phyloP scores from a whole-genome alignment of 2,888 invertebrate genomes.

The Melangyna quadrimaculata region DNA sequence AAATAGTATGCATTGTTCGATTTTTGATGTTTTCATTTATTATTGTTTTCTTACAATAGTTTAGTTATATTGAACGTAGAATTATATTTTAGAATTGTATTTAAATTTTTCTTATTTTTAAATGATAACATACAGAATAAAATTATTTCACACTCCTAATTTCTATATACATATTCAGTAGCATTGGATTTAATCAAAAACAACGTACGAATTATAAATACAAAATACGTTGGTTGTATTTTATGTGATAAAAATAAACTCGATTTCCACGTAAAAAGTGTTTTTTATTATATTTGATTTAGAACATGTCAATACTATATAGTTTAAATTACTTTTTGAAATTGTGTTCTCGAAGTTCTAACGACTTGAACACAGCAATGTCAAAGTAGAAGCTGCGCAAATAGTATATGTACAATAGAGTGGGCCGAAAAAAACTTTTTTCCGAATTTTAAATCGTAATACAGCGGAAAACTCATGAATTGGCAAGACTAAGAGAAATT shows the following conservation, averaged over 20 bases:
- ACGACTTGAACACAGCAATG: no score
- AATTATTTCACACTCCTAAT: background rate
- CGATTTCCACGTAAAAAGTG: slow-evolving; percentile 38
- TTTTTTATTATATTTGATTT: background rate
- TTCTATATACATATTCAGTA: slow-evolving; percentile 21
- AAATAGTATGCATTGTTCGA: background rate
- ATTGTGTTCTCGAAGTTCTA: no score
- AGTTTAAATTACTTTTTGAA: no score
- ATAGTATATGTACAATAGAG: no score
- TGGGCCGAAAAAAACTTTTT: no score
- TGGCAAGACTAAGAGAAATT: no score
- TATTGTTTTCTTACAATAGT: background rate
- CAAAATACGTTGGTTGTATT: slow-evolving; percentile 43
- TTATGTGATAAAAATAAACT: slow-evolving; percentile 67
- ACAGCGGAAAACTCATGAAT: no score
- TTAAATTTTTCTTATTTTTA: slow-evolving; percentile 17
- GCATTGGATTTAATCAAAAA: slow-evolving; percentile 56
- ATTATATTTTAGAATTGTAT: no score
- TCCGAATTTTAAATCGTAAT: no score
- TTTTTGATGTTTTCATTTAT: background rate
- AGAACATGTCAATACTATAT: background rate
- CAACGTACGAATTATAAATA: slow-evolving; percentile 29
- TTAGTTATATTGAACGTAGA: no score
- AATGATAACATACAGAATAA: background rate
- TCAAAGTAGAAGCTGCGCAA: no score